Evolutionary conservation across 37 sponge, comb jelly and placozoan species (phyloP), one percentile per base, ranked within the genome.

Genomic region (Spongia lamella): DNA sequence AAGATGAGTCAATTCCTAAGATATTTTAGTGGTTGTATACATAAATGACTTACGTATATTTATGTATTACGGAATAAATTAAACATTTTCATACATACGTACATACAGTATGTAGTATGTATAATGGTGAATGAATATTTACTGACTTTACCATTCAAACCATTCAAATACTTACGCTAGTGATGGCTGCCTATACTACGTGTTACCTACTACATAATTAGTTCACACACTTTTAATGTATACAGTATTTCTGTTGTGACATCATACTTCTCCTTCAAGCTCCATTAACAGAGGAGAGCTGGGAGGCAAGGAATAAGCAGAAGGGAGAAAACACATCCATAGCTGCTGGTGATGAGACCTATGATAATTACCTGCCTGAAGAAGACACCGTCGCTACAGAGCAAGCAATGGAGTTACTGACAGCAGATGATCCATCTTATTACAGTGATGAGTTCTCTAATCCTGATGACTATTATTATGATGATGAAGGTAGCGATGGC

Each of bases 381-480:
- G 64, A 4, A 4, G 30, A 34, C 33, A 34, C 29, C 34, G 29
- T 63, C 34, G 29, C 29, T 19, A 5, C 40, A 38, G 83, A 62
- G 0, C 54, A 50, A 58, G 63, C 73, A 32, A 68, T 79, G 1
- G 83, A 83, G 57, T 88, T 64, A 32, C 59, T 88, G 24, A 13
- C 66, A 20, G 83, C 69, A 22, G 89, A 88, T 26, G 89, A 88
- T 47, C 83, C 84, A 4, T 83, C 89, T 1, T 2, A 72, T 1
- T 78, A 63, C 49, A 83, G 84, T 56, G 89, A 88, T 59, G 84
- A 88, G 9, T 88, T 88, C 60, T 82, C 83, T 15, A 79, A 58
- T 3, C 79, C 79, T 16, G 89, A 88, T n/a, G 81, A 87, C 5
- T 78, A 13, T 9, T 43, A 13, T 43, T 5, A 43, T 43, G 47